Conservation (phyloP, 2,888 invertebrate genomes). For the Temnothorax unifasciatus region DNA sequence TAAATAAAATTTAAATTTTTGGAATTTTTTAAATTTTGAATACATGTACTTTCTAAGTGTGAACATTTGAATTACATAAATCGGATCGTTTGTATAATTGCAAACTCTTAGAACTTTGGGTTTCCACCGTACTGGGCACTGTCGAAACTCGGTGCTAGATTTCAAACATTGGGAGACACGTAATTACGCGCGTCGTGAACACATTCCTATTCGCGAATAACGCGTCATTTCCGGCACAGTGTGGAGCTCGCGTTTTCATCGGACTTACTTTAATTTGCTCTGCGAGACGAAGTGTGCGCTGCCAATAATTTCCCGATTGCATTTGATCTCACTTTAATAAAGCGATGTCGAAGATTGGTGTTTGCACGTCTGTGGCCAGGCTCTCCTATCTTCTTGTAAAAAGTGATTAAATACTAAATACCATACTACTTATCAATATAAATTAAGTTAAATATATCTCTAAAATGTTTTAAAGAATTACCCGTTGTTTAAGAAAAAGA, state of each 20-base stretch:
- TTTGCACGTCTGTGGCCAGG: constrained; percentile 23
- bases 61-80: neutral
- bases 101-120: neutral
- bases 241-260: constrained; percentile 41
- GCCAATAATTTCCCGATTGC: constrained; percentile 46
- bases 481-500: neutral
- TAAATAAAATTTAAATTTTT: neutral
- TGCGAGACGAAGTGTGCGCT: constrained; percentile 51
- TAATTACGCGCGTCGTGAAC: constrained; percentile 38
- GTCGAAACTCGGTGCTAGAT: neutral
- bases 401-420: neutral
- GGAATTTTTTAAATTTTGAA: neutral
- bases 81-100: neutral
- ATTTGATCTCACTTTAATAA: constrained; percentile 52
- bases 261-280: constrained; percentile 51
- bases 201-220: constrained; percentile 32
- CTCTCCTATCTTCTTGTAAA: neutral
- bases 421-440: neutral
- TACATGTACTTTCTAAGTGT: neutral
- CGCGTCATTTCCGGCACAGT: constrained; percentile 17
- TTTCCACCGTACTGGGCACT: neutral
- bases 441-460: neutral
- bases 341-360: constrained; percentile 2
- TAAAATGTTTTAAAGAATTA: neutral
- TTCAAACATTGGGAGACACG: constrained; percentile 24